Percentiles rank a stretch among this genome's conserved stretches.
Evolutionary conservation across 2,888 invertebrate genomes (phyloP).

Genomic region (Dendrolimus pini): DNA sequence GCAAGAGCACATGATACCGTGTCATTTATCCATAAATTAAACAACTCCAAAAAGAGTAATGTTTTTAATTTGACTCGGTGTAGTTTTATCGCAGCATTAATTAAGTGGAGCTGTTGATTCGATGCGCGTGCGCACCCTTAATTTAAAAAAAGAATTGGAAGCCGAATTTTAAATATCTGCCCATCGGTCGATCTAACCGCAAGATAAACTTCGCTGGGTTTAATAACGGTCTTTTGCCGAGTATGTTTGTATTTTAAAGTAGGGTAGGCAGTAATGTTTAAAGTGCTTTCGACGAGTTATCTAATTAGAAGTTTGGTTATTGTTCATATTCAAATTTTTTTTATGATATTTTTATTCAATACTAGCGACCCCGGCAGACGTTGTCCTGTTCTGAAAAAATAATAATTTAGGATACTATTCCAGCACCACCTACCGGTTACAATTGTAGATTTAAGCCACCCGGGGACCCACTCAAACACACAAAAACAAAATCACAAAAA

Average conservation of each 20-base stretch:
- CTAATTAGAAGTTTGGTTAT: too few species aligned
- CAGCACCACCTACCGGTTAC: too few species aligned
- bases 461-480: too few species aligned
- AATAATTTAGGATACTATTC: too few species aligned
- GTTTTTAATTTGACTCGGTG: constrained; percentile 30
- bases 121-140: constrained; percentile 15
- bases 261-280: background rate
- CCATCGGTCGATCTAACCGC: constrained; percentile 40
- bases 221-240: constrained; percentile 34
- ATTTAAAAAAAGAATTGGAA: background rate
- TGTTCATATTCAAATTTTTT: too few species aligned
- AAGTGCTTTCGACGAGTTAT: background rate
- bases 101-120: constrained; percentile 24
- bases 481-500: too few species aligned
- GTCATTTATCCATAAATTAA: constrained; percentile 26
- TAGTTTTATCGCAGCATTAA: constrained; percentile 27
- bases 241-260: constrained; percentile 28
- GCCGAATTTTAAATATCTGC: background rate
- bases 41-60: constrained; percentile 22
- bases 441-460: too few species aligned
- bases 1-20: constrained; percentile 6
- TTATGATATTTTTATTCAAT: too few species aligned
- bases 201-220: constrained; percentile 25
- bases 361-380: too few species aligned
- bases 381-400: too few species aligned